Conservation (phyloP, 1,140 invertebrate genomes). For the Hylaeus anthracinus region DNA sequence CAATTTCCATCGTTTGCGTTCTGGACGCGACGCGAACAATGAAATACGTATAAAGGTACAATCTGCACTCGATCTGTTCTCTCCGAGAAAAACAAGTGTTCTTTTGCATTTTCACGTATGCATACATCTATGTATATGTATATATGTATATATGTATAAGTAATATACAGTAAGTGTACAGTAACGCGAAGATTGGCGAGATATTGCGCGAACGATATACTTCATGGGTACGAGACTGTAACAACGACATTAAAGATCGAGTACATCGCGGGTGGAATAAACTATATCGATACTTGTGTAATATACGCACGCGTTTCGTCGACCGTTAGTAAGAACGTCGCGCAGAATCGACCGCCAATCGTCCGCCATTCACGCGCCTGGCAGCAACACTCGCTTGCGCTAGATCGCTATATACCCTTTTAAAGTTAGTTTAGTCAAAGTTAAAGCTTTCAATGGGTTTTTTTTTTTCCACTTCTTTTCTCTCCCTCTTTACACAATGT, state of each 20-base stretch:
- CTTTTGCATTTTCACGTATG: conserved; percentile 44
- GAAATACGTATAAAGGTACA: conserved; percentile 67
- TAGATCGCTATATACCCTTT: conserved; percentile 65
- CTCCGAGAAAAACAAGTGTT: conserved; percentile 47
- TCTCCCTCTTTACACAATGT: conserved; percentile 44
- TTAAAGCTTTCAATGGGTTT: conserved; percentile 73
- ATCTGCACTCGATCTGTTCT: conserved; percentile 36
- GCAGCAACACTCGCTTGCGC: conserved; percentile 31
- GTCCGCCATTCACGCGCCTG: conserved; percentile 37
- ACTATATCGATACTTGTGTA: conserved; percentile 10
- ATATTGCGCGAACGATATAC: conserved; percentile 41
- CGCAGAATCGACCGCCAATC: conserved; percentile 38
- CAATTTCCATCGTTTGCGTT: neutral
- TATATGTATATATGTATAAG: conserved; percentile 66
- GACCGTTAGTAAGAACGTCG: conserved; percentile 7
- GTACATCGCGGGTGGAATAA: conserved; percentile 37
- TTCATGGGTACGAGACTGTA: neutral
- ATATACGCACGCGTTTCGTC: neutral
- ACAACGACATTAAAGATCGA: conserved; percentile 13
- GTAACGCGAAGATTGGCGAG: conserved; percentile 53
- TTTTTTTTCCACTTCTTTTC: conserved; percentile 47
- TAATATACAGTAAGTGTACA: conserved; percentile 78
- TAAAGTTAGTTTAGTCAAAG: conserved; percentile 75
- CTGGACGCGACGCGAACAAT: conserved; percentile 37
- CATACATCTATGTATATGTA: conserved; percentile 68